Percentiles rank a stretch among this genome's conserved stretches.
phyloP scores from a whole-genome alignment of 2,113 vertebrate species.

The Mastomys natalensis region DNA sequence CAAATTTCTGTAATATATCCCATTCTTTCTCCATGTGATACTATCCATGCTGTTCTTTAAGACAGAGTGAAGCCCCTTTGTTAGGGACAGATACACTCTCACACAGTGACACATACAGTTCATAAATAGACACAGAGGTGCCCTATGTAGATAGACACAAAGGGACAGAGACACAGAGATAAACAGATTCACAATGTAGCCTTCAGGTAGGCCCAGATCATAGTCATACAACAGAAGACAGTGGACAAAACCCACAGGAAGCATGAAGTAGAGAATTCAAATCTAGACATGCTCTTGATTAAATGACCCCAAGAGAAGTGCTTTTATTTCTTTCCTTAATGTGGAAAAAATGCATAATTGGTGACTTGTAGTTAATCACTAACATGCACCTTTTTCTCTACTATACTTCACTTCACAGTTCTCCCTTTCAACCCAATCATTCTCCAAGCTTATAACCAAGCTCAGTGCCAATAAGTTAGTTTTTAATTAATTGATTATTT shows the following conservation, averaged over 20 bases:
- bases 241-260: background rate
- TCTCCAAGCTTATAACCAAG: constrained; percentile 1
- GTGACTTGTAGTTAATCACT: background rate
- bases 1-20: background rate
- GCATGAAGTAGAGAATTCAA: background rate
- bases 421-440: background rate
- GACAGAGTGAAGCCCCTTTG: background rate
- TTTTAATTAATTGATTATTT: no score
- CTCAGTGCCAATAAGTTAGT: background rate
- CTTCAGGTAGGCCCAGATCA: background rate
- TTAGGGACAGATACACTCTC: background rate
- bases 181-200: background rate
- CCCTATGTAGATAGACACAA: background rate
- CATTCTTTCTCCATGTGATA: background rate
- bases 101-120: background rate
- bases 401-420: constrained; percentile 14
- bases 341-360: background rate
- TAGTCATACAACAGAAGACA: background rate
- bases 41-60: background rate
- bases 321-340: background rate
- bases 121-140: background rate
- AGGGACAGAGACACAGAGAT: background rate
- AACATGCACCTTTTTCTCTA: background rate
- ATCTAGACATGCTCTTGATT: background rate
- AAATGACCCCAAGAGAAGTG: background rate